These are phyloP conservation scores for Lydus trimaculatus DNA, from an alignment of 2,888 invertebrate genomes.

Conservation along the genomic window DNA sequence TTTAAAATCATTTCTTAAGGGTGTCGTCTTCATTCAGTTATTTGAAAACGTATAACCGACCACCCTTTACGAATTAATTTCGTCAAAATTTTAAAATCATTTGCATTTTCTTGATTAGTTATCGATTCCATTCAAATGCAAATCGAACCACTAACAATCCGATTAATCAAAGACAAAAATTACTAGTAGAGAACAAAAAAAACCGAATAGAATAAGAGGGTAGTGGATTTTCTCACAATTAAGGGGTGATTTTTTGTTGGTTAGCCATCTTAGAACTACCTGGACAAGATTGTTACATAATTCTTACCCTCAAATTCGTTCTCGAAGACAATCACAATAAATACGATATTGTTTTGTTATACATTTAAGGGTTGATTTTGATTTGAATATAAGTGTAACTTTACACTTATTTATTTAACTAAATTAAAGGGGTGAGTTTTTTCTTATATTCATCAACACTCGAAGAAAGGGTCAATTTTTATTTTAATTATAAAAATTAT, in stretches of 20 bases:
- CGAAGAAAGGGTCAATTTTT: neutral
- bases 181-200: neutral
- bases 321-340: neutral
- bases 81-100: constrained; percentile 14
- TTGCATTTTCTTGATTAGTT: constrained; percentile 37
- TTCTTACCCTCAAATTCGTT: neutral
- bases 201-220: neutral
- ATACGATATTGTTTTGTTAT: neutral
- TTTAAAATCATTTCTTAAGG: constrained; percentile 8
- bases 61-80: neutral
- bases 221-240: neutral
- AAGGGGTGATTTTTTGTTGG: neutral
- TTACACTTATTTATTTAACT: neutral
- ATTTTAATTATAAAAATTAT: neutral
- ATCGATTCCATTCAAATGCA: constrained; percentile 28
- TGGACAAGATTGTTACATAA: neutral
- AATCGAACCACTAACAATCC: constrained; percentile 11
- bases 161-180: neutral
- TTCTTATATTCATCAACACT: neutral
- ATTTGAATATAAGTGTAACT: neutral
- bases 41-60: neutral
- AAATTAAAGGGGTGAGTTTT: neutral
- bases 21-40: neutral
- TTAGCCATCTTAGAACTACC: neutral
- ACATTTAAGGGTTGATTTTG: neutral